Base-by-base conservation (phyloP, 2,113 vertebrate species). In the Microcebus tavaratra region DNA sequence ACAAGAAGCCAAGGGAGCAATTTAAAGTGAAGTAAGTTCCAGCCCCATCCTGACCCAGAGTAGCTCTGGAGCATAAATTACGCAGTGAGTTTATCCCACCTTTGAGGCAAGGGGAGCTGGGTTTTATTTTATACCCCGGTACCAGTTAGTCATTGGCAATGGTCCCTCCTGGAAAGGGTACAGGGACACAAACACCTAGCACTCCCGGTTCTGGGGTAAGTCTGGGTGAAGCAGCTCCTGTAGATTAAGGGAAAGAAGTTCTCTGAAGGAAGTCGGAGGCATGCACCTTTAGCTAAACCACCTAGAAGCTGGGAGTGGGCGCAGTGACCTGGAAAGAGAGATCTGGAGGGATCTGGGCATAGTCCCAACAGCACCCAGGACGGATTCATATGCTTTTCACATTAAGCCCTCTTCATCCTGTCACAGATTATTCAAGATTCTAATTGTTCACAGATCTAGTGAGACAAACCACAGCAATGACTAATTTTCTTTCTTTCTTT, bases 11-110 rank as follows among this genome's bases (percentile, higher is more conserved):
- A 94, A 90, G 88, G 68, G 50, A 90, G 70, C 34, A 65, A 67
- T 36, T 50, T 48, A 63, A 92, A 29, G 42, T 90, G 91, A 92
- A 76, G 90, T 83, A 92, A 76, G 90, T 83, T 80, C 42, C 42
- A 72, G 72, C 61, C 61, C 25, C 53, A 88, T 53, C 31, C 55
- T 42, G 75, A 70, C 36, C 55, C 82, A 39, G 65, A 95, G 65
- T 29, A 81, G 42, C 31, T 91, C 34, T 55, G 82, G 42, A 67
- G 78, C 42, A 39, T 67, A 82, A 81, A 55, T 82, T 61, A 79
- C 23, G 67, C 68, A 45, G 67, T 13, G 59, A 84, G 23, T n/a
- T 27, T 70, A 61, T 42, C 36, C 31, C 13, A 36, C 50, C 21
- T n/a, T 13, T 13, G 72, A 34, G 31, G 67, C 36, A 53, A 29